Base-by-base conservation (phyloP, 2,888 invertebrate species). In the Tenthredo notha region DNA sequence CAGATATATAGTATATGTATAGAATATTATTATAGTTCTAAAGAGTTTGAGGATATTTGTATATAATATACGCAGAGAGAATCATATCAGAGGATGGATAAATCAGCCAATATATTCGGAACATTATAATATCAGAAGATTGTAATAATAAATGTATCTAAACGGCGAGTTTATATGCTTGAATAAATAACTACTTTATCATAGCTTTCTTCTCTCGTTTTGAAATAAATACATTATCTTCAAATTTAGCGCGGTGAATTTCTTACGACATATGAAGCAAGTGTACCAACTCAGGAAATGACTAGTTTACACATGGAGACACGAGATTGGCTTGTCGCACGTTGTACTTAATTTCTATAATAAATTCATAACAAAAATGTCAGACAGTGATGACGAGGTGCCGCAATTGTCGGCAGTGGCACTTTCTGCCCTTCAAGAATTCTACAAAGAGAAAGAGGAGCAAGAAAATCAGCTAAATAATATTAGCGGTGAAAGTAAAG, bases 381-480 rank as follows among this genome's bases (percentile, higher is more conserved):
- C 83, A 47, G 83, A 88, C 84, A 94, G 94, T 15, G 95, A 96
- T 77, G 96, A 96, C 86, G 96, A 97, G 88, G 93, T 95, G 0
- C 95, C 96, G 0, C 92, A 94, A 74, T 94, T 98, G 78, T 96
- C 97, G 3, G 95, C 95, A 0, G 96, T 96, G 90, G 96, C 98
- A 0, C 95, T 97, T 87, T 95, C 95, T 84, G 97, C 97, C 0
- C 94, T 98, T 0, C 96, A 97, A 89, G 96, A 97, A 93, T 98
- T 98, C 94, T 96, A 97, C 70, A 91, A 93, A 4, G 97, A 98
- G 91, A 96, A 96, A 92, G 94, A 95, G 74, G 95, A 95, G 89
- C 93, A 95, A 70, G 95, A 96, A 89, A 95, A 94, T 86, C 94
- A 95, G 87, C 93, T 95, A 61, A 94, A 94, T 87, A 90, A 93